phyloP scores from a whole-genome alignment of 2,797 vertebrate species.

The Bradypus variegatus region DNA sequence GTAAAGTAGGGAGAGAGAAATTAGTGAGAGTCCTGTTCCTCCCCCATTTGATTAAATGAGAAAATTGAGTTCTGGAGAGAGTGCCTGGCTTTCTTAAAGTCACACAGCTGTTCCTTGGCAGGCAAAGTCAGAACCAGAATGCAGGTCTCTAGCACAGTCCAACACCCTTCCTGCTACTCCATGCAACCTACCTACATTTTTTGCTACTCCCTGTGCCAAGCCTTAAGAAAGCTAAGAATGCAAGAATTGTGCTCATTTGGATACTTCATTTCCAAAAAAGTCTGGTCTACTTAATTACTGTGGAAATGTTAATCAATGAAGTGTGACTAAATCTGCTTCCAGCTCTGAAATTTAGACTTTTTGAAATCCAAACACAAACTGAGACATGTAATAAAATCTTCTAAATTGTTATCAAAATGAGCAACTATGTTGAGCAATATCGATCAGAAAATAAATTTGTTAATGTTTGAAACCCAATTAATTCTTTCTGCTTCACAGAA shows the following conservation, averaged over 20 bases:
- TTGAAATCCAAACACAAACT: not conserved
- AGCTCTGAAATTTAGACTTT: not conserved
- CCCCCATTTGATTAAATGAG: not conserved
- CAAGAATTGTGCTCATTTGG: not conserved
- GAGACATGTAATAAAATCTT: conserved; percentile 5
- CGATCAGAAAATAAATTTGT: not conserved
- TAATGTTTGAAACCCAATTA: not conserved
- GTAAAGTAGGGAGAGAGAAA: not conserved
- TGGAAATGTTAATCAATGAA: not conserved
- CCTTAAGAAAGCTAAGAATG: not conserved
- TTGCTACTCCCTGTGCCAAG: not conserved
- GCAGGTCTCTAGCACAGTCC: not conserved
- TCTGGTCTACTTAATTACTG: not conserved
- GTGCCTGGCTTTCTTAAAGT: not conserved
- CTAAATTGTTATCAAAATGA: not conserved
- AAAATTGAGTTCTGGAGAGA: not conserved
- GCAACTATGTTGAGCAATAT: not conserved
- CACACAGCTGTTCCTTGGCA: not conserved
- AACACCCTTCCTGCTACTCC: not conserved
- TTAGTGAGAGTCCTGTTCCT: not conserved
- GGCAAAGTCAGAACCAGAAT: not conserved
- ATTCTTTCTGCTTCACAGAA: not conserved
- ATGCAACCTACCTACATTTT: not conserved
- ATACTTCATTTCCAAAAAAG: not conserved
- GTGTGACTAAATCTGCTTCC: not conserved